phyloP scores from a whole-genome alignment of 1,140 invertebrate genomes.

The Drosophila aff. region DNA sequence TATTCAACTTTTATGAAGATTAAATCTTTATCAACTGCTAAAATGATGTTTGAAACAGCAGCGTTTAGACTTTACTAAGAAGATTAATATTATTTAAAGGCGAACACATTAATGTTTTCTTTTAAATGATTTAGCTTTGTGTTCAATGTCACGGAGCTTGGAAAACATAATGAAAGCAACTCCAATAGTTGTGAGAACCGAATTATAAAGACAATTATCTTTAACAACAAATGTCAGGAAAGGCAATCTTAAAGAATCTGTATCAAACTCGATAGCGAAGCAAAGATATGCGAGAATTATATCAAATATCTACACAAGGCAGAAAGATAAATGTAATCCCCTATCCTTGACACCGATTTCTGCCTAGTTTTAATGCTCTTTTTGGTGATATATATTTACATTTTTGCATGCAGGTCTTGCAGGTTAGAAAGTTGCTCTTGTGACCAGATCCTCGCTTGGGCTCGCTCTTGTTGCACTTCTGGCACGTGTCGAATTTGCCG shows the following conservation, averaged over 20 bases:
- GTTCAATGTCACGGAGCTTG: neutral
- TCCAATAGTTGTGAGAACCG: neutral
- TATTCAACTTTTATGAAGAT: neutral
- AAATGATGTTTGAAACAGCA: neutral
- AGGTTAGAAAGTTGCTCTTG: conserved; percentile 67
- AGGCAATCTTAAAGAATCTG: neutral
- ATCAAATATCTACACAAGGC: neutral
- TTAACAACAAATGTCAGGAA: neutral
- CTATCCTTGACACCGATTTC: neutral
- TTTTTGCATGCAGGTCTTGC: conserved; percentile 66
- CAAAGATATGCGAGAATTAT: neutral
- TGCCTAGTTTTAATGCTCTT: too few species aligned
- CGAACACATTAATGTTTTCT: too few species aligned
- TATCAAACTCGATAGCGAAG: neutral
- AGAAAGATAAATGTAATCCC: neutral
- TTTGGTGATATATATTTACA: conserved; percentile 42
- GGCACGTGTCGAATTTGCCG: conserved; percentile 60
- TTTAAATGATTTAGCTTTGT: neutral
- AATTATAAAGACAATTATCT: neutral
- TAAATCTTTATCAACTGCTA: neutral
- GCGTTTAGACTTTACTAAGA: neutral
- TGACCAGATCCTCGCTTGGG: conserved; percentile 65
- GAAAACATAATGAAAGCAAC: neutral
- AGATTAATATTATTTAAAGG: too few species aligned
- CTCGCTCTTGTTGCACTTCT: conserved; percentile 68